Conservation (phyloP, 1,140 invertebrate species). For the Arctopsyche grandis region DNA sequence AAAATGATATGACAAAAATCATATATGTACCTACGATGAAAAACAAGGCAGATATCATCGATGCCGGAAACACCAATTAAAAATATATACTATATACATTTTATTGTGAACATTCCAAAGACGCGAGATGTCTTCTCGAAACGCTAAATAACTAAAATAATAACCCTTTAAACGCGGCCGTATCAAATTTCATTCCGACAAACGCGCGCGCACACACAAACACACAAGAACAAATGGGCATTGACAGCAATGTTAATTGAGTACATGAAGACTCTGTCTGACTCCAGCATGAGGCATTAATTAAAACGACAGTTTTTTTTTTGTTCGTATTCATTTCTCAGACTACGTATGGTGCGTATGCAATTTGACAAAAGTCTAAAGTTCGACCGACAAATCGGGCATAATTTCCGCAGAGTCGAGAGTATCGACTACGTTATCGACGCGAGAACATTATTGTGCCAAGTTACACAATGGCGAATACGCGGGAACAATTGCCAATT, state of each 20-base stretch:
- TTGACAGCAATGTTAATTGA: slow-evolving; percentile 35
- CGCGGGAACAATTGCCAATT: slow-evolving; percentile 8
- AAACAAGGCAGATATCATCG: too few relatives aligned
- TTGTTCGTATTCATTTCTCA: not conserved
- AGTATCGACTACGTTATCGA: not conserved
- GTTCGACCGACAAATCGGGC: not conserved
- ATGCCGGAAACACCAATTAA: too few relatives aligned
- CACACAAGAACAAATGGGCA: slow-evolving; percentile 18
- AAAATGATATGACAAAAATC: too few relatives aligned
- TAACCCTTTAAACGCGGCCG: slow-evolving; percentile 23
- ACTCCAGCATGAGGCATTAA: slow-evolving; percentile 35
- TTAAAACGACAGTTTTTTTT: slow-evolving; percentile 3
- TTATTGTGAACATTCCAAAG: too few relatives aligned
- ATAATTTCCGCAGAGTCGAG: not conserved
- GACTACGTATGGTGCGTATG: too few relatives aligned
- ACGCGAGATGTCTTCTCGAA: not conserved
- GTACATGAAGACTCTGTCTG: slow-evolving; percentile 18
- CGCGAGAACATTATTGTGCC: not conserved
- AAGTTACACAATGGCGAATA: not conserved
- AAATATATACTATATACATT: too few relatives aligned
- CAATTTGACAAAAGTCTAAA: not conserved
- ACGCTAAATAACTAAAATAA: slow-evolving; percentile 23
- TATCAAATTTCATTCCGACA: slow-evolving; percentile 27
- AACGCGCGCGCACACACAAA: not conserved
- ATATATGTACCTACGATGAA: too few relatives aligned